Evolutionary conservation across 2,113 vertebrate genomes (phyloP), one percentile per base, ranked within the genome.

Genomic region (Glaucomys volans): DNA sequence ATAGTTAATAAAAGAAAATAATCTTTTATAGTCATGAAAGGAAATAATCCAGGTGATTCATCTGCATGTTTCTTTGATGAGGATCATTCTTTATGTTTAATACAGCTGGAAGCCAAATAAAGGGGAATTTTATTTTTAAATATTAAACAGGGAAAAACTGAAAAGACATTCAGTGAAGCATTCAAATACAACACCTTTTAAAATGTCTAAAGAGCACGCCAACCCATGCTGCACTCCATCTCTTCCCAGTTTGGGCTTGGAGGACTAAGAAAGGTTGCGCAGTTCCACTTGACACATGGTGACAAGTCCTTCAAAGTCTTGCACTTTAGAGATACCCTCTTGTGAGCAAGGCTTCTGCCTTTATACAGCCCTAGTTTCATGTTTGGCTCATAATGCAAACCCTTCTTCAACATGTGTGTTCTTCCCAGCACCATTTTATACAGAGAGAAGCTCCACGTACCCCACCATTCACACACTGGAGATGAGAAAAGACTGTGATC

Each of bases 1-100:
- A 89, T 50, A 64, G 62, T 87, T 91, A 92, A 92, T 94, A 62
- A 85, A 95, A 92, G 83, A 87, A 88, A 74, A 64, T 52, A 69
- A 95, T 86, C 59, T 57, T 54, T 54, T 57, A 57, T 57, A 57
- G 54, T 95, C 96, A 47, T 91, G 50, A 85, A 95, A 92, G 83
- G 85, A 88, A 74, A 64, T 52, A 66, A 95, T 86, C 64, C 83
- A 83, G 84, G 57, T 95, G 90, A 95, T 95, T 82, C 69, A 66
- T 67, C 30, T 89, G 81, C 26, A 52, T 74, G 80, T 79, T 90
- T 97, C 83, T 97, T 83, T 96, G 64, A 97, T 89, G n/a, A 91
- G 79, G 66, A 77, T 80, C 74, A 90, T 94, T 96, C 87, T 93
- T 93, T 85, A 87, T 0, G 3, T 52, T 76, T 85, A 91, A 86